phyloP scores from a whole-genome alignment of 2,797 vertebrate species.

The Melanotaenia pygmaea region DNA sequence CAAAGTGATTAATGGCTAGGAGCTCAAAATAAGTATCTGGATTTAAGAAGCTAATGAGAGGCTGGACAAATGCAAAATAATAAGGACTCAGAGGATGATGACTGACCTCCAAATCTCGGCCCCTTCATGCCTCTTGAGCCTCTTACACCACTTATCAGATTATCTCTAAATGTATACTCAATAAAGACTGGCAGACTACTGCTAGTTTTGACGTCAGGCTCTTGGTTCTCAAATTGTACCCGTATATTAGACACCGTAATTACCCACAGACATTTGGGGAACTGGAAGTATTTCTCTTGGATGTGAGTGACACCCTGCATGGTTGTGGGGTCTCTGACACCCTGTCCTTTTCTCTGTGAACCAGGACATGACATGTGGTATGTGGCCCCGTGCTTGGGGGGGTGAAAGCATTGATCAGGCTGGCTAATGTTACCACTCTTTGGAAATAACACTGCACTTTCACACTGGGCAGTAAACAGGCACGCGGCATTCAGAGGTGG shows the following conservation, averaged over 20 bases:
- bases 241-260: slow-evolving; percentile 58
- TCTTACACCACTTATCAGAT: slow-evolving; percentile 17
- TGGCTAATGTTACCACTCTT: slow-evolving; percentile 72
- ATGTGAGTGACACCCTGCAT: slow-evolving; percentile 57
- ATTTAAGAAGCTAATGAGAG: slow-evolving; percentile 44
- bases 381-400: slow-evolving; percentile 50
- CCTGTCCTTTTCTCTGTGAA: slow-evolving; percentile 42
- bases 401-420: slow-evolving; percentile 64
- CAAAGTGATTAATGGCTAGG: slow-evolving; percentile 60
- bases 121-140: slow-evolving; percentile 29
- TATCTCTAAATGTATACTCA: slow-evolving; percentile 25
- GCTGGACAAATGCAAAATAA: slow-evolving; percentile 56
- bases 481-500: slow-evolving; percentile 39
- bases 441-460: slow-evolving; percentile 72
- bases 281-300: slow-evolving; percentile 74
- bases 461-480: slow-evolving; percentile 48
- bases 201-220: slow-evolving; percentile 32
- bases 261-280: slow-evolving; percentile 71
- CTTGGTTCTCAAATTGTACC: slow-evolving; percentile 49
- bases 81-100: slow-evolving; percentile 34
- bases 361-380: slow-evolving; percentile 66
- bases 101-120: slow-evolving; percentile 52
- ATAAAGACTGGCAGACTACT: slow-evolving; percentile 32
- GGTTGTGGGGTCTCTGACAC: slow-evolving; percentile 34
- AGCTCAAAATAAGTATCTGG: slow-evolving; percentile 59